Conservation (phyloP, 2,888 invertebrate species). For the Gasteruption jaculator region DNA sequence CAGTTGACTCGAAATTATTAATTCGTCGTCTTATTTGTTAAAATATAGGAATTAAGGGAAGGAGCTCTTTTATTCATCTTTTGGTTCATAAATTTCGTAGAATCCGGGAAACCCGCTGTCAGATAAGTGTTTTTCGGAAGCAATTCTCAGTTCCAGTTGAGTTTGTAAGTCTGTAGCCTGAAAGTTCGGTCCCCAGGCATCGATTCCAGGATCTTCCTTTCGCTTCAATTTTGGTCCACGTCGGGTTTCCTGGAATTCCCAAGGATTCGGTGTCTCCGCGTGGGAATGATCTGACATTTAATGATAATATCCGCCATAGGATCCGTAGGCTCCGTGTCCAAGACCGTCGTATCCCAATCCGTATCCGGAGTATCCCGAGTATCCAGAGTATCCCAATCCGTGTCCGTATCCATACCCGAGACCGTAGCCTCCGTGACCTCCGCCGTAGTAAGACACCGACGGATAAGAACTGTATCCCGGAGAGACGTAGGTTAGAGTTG, state of each 20-base stretch:
- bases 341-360: conserved; percentile 35
- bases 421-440: conserved; percentile 28
- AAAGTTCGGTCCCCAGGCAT: too few species aligned
- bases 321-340: conserved; percentile 23
- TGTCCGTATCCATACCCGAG: conserved; percentile 24
- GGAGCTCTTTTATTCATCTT: conserved; percentile 20
- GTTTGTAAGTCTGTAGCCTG: too few species aligned
- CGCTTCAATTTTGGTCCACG: too few species aligned
- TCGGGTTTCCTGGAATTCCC: too few species aligned
- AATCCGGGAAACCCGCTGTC: conserved; percentile 5
- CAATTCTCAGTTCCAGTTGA: too few species aligned
- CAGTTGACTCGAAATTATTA: too few species aligned
- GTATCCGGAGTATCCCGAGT: conserved; percentile 23
- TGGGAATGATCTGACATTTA: conserved; percentile 10
- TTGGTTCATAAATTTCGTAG: conserved; percentile 10
- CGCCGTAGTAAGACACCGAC: conserved; percentile 24
- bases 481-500: conserved; percentile 26
- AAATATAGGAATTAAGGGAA: conserved; percentile 7
- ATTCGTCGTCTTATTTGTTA: too few species aligned
- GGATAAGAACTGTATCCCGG: conserved; percentile 19
- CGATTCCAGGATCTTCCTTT: too few species aligned
- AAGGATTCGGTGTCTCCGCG: conserved; percentile 4
- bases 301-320: conserved; percentile 15
- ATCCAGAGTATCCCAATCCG: conserved; percentile 20
- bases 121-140: too few species aligned